Evolutionary conservation across 2,888 invertebrate genomes (phyloP).

Genomic region (Coremacera marginata): DNA sequence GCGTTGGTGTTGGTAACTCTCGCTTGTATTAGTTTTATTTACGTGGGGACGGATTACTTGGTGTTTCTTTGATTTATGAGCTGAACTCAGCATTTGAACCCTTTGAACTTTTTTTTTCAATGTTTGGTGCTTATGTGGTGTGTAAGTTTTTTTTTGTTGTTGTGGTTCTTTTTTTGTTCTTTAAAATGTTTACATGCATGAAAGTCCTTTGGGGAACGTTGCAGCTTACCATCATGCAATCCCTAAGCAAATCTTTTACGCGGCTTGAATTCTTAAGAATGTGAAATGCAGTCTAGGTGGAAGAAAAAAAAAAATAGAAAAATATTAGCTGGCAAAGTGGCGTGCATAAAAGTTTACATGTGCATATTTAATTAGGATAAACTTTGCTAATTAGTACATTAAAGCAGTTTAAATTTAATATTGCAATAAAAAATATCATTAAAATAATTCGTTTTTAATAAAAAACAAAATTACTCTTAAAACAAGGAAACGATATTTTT

Average conservation of each 20-base stretch:
- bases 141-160: slow-evolving; percentile 33
- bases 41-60: not conserved
- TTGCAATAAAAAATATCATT: not conserved
- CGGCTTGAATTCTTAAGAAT: slow-evolving; percentile 64
- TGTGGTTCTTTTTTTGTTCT: slow-evolving; percentile 2
- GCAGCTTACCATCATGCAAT: slow-evolving; percentile 54
- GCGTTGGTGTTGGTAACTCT: not conserved
- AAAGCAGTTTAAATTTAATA: not conserved
- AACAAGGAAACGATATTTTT: too few relatives aligned
- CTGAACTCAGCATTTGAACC: slow-evolving; percentile 48
- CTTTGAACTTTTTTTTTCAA: slow-evolving; percentile 56
- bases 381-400: not conserved
- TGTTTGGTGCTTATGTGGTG: not conserved
- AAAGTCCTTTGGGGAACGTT: slow-evolving; percentile 43
- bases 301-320: not conserved
- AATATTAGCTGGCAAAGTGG: not conserved
- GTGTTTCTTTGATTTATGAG: slow-evolving; percentile 37
- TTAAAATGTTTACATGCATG: slow-evolving; percentile 36
- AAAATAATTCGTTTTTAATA: not conserved
- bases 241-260: slow-evolving; percentile 65
- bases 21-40: not conserved
- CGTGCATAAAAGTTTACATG: not conserved
- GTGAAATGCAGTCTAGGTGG: slow-evolving; percentile 28
- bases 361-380: slow-evolving; percentile 14
- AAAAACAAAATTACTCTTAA: not conserved